Conservation (phyloP, 2,888 invertebrate genomes). For the Lasioglossum vierecki region DNA sequence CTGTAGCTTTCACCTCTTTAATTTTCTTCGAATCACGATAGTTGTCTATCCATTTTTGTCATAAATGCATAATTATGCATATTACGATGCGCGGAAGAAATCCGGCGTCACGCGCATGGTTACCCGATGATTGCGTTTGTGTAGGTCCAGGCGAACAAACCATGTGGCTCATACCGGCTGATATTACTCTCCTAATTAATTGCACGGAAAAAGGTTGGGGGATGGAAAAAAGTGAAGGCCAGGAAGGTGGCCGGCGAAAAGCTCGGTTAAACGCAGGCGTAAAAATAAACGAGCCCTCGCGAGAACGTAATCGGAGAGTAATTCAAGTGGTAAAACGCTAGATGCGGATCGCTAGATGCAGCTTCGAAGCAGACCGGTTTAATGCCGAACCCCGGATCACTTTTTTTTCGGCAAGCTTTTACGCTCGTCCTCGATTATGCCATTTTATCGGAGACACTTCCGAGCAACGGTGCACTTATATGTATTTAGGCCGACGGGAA, state of each 20-base stretch:
- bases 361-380: not conserved
- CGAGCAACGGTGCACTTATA: not conserved
- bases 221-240: constrained; percentile 20
- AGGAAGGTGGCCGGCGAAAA: constrained; percentile 50
- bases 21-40: no score
- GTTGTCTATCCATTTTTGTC: no score
- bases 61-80: no score
- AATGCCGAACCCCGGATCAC: not conserved
- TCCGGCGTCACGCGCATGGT: constrained; percentile 16
- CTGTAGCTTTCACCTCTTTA: no score
- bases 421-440: not conserved
- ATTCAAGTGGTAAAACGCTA: constrained; percentile 18
- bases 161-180: constrained; percentile 49
- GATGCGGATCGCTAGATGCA: constrained; percentile 24
- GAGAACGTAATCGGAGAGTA: constrained; percentile 42
- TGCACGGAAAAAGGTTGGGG: constrained; percentile 36
- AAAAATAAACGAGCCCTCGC: constrained; percentile 28
- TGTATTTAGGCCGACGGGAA: not conserved
- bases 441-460: not conserved
- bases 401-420: constrained; percentile 11
- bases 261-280: constrained; percentile 35
- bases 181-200: constrained; percentile 69
- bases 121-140: constrained; percentile 59
- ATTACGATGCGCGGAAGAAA: constrained; percentile 7
- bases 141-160: constrained; percentile 46